phyloP scores from a whole-genome alignment of 2,113 vertebrate species.

The Atherinomorus stipes region DNA sequence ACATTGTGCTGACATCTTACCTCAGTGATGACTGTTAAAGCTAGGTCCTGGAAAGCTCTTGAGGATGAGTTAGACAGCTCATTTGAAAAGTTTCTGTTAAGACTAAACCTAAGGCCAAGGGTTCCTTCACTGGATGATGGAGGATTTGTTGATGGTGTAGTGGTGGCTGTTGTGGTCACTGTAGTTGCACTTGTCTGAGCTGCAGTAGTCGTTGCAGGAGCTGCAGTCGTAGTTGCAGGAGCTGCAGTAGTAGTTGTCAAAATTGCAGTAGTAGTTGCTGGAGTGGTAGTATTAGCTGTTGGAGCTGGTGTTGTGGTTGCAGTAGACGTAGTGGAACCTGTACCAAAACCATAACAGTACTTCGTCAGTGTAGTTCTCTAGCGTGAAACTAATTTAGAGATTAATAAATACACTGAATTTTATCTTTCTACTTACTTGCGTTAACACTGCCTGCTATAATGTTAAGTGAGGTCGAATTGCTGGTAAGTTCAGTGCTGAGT shows the following conservation, averaged over 20 bases:
- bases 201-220: no score
- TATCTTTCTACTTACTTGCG: background rate
- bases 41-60: conserved; percentile 4
- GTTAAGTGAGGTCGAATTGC: conserved; percentile 11
- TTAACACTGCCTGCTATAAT: background rate
- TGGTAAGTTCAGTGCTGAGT: background rate
- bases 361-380: no score
- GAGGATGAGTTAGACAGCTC: conserved; percentile 18
- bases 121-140: conserved; percentile 39
- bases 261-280: no score
- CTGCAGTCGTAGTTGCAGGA: background rate
- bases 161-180: background rate
- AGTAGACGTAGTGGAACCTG: background rate
- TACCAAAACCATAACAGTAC: no score
- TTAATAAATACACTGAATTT: background rate
- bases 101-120: conserved; percentile 40
- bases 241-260: background rate
- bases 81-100: conserved; percentile 16
- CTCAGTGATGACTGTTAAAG: conserved; percentile 24
- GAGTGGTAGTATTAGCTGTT: background rate
- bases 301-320: background rate
- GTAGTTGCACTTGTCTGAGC: no score
- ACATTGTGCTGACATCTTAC: conserved; percentile 35
- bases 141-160: conserved; percentile 36
- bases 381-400: no score